phyloP scores from a whole-genome alignment of 2,888 invertebrate species.

The Drosophila setosimentum region DNA sequence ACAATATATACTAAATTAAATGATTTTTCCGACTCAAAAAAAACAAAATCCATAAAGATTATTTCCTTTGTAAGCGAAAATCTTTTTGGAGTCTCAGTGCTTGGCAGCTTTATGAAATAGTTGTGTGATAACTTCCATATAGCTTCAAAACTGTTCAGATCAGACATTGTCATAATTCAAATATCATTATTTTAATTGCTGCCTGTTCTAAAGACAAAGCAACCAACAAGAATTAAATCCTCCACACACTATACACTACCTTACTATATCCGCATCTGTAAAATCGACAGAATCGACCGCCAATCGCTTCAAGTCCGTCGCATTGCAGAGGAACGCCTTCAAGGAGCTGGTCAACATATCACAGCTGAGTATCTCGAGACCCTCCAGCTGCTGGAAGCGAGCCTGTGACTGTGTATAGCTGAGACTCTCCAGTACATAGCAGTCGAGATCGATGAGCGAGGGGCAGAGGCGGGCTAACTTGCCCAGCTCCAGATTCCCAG shows the following conservation, averaged over 20 bases:
- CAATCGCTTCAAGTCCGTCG: constrained; percentile 87
- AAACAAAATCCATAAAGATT: not conserved
- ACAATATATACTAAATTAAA: too few species aligned
- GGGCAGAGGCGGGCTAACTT: constrained; percentile 87
- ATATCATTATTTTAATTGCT: not conserved
- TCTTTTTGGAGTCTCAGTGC: too few species aligned
- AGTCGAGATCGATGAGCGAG: constrained; percentile 88
- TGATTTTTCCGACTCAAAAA: not conserved
- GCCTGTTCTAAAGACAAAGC: not conserved
- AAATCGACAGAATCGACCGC: constrained; percentile 89
- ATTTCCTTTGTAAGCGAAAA: not conserved
- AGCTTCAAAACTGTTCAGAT: not conserved
- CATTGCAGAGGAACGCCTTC: constrained; percentile 88
- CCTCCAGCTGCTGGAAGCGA: constrained; percentile 88
- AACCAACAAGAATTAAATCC: not conserved
- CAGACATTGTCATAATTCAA: not conserved
- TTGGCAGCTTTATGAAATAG: too few species aligned
- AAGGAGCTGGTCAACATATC: constrained; percentile 87
- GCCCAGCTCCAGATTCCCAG: constrained; percentile 87
- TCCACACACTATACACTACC: constrained; percentile 84
- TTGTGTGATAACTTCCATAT: not conserved
- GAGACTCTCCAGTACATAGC: constrained; percentile 88
- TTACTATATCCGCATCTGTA: constrained; percentile 89
- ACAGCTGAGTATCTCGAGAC: constrained; percentile 89
- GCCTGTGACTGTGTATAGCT: constrained; percentile 86